Base-by-base conservation (phyloP, 2,888 invertebrate genomes). In the Lepetodrilus schrolli region DNA sequence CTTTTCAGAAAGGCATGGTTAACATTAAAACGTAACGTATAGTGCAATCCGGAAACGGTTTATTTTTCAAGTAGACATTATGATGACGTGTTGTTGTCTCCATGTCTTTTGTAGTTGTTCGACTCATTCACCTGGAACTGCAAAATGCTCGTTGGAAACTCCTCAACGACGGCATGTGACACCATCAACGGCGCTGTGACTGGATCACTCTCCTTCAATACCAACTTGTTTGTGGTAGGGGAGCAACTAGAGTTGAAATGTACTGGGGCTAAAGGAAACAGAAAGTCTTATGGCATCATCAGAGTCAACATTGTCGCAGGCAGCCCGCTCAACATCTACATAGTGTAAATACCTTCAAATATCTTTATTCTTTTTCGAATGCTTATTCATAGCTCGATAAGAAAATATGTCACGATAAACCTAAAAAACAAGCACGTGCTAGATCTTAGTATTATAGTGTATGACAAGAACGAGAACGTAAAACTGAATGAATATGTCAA, bases 321-420 rank as follows among this genome's bases (percentile, higher is more conserved):
- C 5, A 47, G 51, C 2, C 82, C 84, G 7, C 82, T 83, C 1
- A n/a, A 68, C 4, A 69, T 82, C 5, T 17, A 49, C 26, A 80
- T 84, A 13, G 68, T 65, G 84, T 84, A 74, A 78, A 76, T 80
- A 34, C 21, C 8, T 43, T 43, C n/a, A n/a, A n/a, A n/a, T n/a
- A n/a, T n/a, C n/a, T n/a, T n/a, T n/a, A n/a, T n/a, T n/a, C n/a
- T n/a, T n/a, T n/a, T n/a, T n/a, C n/a, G n/a, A n/a, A n/a, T n/a
- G n/a, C n/a, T n/a, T n/a, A n/a, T n/a, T n/a, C n/a, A n/a, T n/a
- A n/a, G n/a, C n/a, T n/a, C n/a, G n/a, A n/a, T n/a, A n/a, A n/a
- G n/a, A n/a, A n/a, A n/a, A n/a, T n/a, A n/a, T n/a, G n/a, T n/a
- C n/a, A n/a, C n/a, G n/a, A n/a, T n/a, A n/a, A n/a, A n/a, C n/a